A percentile compares a stretch with the other conserved stretches of the same genome.
These are phyloP conservation scores for Carapus acus DNA, from an alignment of 2,797 vertebrate genomes.

Conservation along the genomic window DNA sequence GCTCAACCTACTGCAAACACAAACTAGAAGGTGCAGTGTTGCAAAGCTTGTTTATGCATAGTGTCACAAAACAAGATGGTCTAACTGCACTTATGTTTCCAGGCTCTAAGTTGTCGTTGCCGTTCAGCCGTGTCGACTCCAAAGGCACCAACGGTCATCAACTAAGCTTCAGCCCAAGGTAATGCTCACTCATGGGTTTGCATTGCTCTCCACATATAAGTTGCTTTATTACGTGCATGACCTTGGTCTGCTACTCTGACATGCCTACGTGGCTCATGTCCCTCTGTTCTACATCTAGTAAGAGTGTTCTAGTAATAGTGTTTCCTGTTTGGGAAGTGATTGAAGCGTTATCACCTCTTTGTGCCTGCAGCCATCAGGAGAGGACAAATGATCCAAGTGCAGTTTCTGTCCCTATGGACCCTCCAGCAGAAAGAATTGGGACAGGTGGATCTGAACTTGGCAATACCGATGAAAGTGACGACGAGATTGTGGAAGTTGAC, in stretches of 20 bases:
- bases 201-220: not conserved
- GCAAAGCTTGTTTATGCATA: not conserved
- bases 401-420: slow-evolving; percentile 29
- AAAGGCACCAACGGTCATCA: slow-evolving; percentile 47
- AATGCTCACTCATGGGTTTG: too few relatives aligned
- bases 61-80: not conserved
- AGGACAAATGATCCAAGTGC: slow-evolving; percentile 30
- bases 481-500: slow-evolving; percentile 65
- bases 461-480: slow-evolving; percentile 45
- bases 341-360: not conserved
- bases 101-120: slow-evolving; percentile 57
- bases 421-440: slow-evolving; percentile 13
- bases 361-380: slow-evolving; percentile 52
- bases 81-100: not conserved
- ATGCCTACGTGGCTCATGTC: too few relatives aligned
- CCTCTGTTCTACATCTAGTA: too few relatives aligned
- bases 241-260: too few relatives aligned
- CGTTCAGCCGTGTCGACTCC: slow-evolving; percentile 40
- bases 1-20: slow-evolving; percentile 55
- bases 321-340: too few relatives aligned
- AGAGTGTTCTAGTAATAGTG: too few relatives aligned
- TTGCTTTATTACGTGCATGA: too few relatives aligned
- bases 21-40: slow-evolving; percentile 57
- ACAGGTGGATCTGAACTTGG: slow-evolving; percentile 21
- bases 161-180: slow-evolving; percentile 50